A percentile compares a stretch with the other conserved stretches of the same genome.
These are phyloP conservation scores for Scarus forsteni DNA, from an alignment of 2,797 vertebrate species.

Conservation along the genomic window DNA sequence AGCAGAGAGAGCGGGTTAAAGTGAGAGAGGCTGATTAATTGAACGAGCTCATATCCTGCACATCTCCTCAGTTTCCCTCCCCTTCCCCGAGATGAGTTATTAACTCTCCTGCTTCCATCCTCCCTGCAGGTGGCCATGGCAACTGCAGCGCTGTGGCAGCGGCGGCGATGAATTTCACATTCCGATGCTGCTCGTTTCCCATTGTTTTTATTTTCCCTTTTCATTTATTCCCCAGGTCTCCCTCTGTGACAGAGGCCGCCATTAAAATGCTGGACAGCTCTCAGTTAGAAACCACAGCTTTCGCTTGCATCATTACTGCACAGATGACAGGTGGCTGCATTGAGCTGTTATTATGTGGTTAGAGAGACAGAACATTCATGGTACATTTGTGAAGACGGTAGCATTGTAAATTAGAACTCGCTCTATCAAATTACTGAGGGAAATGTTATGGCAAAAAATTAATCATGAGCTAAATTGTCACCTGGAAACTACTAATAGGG, in stretches of 20 bases:
- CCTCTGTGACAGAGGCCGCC: constrained; percentile 35
- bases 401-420: constrained; percentile 42
- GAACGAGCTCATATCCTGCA: constrained; percentile 74
- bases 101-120: constrained; percentile 74
- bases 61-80: constrained; percentile 65
- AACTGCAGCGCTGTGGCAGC: constrained; percentile 49
- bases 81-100: constrained; percentile 73
- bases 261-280: constrained; percentile 73
- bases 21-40: constrained; percentile 81
- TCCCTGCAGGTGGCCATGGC: constrained; percentile 78
- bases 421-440: constrained; percentile 47
- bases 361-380: constrained; percentile 44
- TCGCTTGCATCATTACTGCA: constrained; percentile 51
- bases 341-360: constrained; percentile 41
- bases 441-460: constrained; percentile 41
- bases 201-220: constrained; percentile 61
- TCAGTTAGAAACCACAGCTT: constrained; percentile 47
- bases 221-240: constrained; percentile 62
- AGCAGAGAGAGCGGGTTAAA: constrained; percentile 40
- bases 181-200: constrained; percentile 44
- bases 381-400: constrained; percentile 42
- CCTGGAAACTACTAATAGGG: constrained; percentile 40
- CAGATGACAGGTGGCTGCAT: constrained; percentile 57
- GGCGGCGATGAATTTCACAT: constrained; percentile 58
- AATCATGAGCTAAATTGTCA: constrained; percentile 45